Conservation (phyloP, 2,888 invertebrate species). For the Diaprepes abbreviatus region DNA sequence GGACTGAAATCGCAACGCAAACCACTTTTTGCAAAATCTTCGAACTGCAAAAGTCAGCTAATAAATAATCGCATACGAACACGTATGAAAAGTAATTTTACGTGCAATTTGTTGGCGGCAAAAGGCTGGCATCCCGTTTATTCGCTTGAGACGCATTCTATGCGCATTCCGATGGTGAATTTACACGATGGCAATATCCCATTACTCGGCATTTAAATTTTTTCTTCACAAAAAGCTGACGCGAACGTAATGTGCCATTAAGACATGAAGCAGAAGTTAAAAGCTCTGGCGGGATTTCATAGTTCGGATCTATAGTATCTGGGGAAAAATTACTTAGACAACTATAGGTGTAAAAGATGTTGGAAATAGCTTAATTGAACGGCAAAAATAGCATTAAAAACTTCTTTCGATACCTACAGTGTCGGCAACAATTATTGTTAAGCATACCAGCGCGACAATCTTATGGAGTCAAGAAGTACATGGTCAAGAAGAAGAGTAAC, state of each 20-base stretch:
- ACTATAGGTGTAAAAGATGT: not conserved
- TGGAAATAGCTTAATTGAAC: not conserved
- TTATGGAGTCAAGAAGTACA: too few species aligned
- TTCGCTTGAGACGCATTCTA: constrained; percentile 61
- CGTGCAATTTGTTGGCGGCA: constrained; percentile 55
- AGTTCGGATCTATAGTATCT: not conserved
- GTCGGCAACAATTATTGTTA: too few species aligned
- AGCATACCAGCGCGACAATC: too few species aligned
- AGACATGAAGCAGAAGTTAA: constrained; percentile 43
- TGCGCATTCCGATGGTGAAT: constrained; percentile 63
- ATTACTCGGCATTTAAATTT: constrained; percentile 57
- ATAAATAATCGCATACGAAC: constrained; percentile 50
- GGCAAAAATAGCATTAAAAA: not conserved
- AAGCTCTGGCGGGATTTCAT: constrained; percentile 37
- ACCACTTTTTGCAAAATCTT: constrained; percentile 26
- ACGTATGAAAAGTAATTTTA: constrained; percentile 53
- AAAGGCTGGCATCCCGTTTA: constrained; percentile 56
- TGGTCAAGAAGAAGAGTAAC: too few species aligned
- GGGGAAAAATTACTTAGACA: not conserved
- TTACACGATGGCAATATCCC: constrained; percentile 66
- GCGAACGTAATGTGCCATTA: constrained; percentile 45
- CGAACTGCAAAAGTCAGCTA: constrained; percentile 47
- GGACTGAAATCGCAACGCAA: not conserved
- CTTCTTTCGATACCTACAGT: too few species aligned
- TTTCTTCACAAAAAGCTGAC: constrained; percentile 44